A percentile compares a stretch with the other conserved stretches of the same genome.
These are phyloP conservation scores for Eudasyphora cyanicolor DNA, from an alignment of 2,888 invertebrate species.

Conservation along the genomic window DNA sequence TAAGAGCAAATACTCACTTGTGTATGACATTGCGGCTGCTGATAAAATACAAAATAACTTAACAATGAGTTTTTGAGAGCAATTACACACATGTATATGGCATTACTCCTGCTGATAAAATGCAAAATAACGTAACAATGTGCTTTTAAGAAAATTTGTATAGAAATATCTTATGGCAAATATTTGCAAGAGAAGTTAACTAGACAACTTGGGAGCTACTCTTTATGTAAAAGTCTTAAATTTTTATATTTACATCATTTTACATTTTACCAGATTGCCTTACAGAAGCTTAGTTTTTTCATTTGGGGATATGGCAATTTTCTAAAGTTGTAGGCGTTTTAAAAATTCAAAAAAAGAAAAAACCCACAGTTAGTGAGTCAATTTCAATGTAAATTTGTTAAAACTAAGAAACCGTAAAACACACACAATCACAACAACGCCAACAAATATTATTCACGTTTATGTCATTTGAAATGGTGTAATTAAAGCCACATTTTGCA, in stretches of 20 bases:
- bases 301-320: neutral
- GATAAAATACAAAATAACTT: too few species aligned
- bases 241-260: too few species aligned
- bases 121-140: too few species aligned
- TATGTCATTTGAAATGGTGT: slow-evolving; percentile 37
- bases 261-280: too few species aligned
- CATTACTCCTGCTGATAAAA: too few species aligned
- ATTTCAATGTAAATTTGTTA: slow-evolving; percentile 37
- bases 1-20: neutral
- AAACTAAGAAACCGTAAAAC: slow-evolving; percentile 6
- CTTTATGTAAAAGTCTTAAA: neutral
- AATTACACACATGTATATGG: too few species aligned
- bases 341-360: slow-evolving; percentile 9
- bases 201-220: too few species aligned
- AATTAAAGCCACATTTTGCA: slow-evolving; percentile 52
- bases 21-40: neutral
- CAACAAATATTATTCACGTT: slow-evolving; percentile 17
- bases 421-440: neutral
- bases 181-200: too few species aligned
- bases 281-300: neutral
- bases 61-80: too few species aligned
- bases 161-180: too few species aligned
- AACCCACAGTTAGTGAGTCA: neutral
- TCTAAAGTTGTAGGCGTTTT: slow-evolving; percentile 41
- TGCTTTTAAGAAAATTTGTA: too few species aligned